These are phyloP conservation scores for Theodoxus fluviatilis DNA, from an alignment of 2,888 invertebrate species.

Conservation along the genomic window DNA sequence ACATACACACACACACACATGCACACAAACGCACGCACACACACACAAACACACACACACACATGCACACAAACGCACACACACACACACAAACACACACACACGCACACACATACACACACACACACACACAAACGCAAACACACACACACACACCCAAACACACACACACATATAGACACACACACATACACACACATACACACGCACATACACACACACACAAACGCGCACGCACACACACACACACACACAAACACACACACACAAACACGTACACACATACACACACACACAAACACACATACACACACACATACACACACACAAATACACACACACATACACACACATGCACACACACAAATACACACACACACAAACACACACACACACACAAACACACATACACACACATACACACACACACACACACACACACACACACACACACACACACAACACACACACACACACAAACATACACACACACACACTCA, in stretches of 20 bases:
- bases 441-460: background rate
- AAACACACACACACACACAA: too few relatives aligned
- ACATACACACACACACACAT: background rate
- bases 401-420: too few relatives aligned
- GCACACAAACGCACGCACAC: too few relatives aligned
- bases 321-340: conserved; percentile 9
- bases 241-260: conserved; percentile 20
- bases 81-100: background rate
- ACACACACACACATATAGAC: conserved; percentile 18
- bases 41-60: too few relatives aligned
- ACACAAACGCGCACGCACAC: conserved; percentile 17
- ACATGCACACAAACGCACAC: background rate
- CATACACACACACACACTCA: background rate
- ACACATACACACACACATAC: conserved; percentile 9
- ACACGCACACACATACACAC: background rate
- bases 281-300: too few relatives aligned
- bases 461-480: background rate
- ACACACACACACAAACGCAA: background rate
- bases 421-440: background rate
- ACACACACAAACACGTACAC: conserved; percentile 19
- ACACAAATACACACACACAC: background rate
- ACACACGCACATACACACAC: conserved; percentile 17
- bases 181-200: too few relatives aligned
- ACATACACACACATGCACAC: conserved; percentile 10
- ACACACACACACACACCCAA: background rate